These are phyloP conservation scores for Trematomus bernacchii DNA, from an alignment of 2,797 vertebrate genomes.

Conservation along the genomic window DNA sequence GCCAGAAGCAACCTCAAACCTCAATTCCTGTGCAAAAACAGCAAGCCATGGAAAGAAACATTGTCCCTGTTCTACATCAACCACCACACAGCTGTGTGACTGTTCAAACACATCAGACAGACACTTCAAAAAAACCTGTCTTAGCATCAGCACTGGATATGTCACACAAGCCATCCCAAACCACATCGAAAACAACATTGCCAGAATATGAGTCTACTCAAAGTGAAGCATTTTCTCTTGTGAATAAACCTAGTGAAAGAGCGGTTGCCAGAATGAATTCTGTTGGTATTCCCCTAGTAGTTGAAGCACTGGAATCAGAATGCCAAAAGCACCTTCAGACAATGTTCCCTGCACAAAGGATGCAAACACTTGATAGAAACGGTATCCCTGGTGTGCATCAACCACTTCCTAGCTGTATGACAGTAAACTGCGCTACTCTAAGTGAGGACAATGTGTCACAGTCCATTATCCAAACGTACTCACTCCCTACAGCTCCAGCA, in stretches of 20 bases:
- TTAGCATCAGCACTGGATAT: slow-evolving; percentile 79
- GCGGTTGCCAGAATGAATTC: slow-evolving; percentile 57
- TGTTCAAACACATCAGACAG: slow-evolving; percentile 22
- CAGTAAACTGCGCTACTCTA: neutral
- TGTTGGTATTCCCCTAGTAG: slow-evolving; percentile 75
- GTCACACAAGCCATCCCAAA: slow-evolving; percentile 70
- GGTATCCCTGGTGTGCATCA: slow-evolving; percentile 25
- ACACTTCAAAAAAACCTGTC: slow-evolving; percentile 62
- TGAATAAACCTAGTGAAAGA: slow-evolving; percentile 69
- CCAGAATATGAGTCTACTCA: slow-evolving; percentile 27
- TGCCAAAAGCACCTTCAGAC: slow-evolving; percentile 27
- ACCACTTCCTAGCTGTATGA: neutral
- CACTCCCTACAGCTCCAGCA: slow-evolving; percentile 63
- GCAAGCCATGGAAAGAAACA: slow-evolving; percentile 24
- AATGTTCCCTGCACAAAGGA: slow-evolving; percentile 21
- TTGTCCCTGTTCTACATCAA: slow-evolving; percentile 23
- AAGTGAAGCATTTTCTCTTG: slow-evolving; percentile 71
- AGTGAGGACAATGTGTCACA: slow-evolving; percentile 28
- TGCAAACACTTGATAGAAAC: slow-evolving; percentile 19
- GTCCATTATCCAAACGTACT: slow-evolving; percentile 19
- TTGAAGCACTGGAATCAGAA: slow-evolving; percentile 55
- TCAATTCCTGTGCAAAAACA: slow-evolving; percentile 26
- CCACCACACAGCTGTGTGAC: neutral
- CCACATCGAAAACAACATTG: slow-evolving; percentile 1
- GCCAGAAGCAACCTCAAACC: slow-evolving; percentile 29